These are phyloP conservation scores for Mechanitis messenoides DNA, from an alignment of 2,888 invertebrate genomes.

Conservation along the genomic window DNA sequence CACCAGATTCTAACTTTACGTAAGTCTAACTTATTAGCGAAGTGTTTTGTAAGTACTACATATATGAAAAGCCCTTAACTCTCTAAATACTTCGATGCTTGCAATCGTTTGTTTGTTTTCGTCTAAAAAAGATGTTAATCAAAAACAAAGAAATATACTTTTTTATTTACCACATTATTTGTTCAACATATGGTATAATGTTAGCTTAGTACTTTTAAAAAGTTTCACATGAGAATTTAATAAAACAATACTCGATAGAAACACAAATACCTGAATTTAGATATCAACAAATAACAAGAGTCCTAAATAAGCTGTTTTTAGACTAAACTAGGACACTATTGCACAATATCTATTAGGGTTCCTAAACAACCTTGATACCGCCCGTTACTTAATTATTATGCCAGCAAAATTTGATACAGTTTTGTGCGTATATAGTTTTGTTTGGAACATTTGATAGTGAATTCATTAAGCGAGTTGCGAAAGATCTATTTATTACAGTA, in stretches of 20 bases:
- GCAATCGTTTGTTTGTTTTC: too few species aligned
- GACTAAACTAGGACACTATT: constrained; percentile 48
- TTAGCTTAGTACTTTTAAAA: constrained; percentile 11
- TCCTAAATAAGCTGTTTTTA: constrained; percentile 69
- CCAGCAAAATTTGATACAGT: constrained; percentile 55
- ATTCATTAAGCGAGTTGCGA: constrained; percentile 46
- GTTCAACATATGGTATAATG: too few species aligned
- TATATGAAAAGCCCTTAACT: too few species aligned
- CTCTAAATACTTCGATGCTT: too few species aligned
- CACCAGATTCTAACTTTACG: too few species aligned
- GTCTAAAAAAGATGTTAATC: too few species aligned
- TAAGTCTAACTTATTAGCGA: too few species aligned
- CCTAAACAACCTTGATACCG: constrained; percentile 63
- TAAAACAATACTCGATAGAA: constrained; percentile 43
- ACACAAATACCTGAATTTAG: constrained; percentile 48
- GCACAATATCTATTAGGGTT: constrained; percentile 61
- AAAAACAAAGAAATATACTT: too few species aligned
- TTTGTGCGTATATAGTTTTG: constrained; percentile 31
- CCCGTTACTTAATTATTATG: constrained; percentile 76
- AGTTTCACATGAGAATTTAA: constrained; percentile 20
- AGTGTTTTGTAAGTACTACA: too few species aligned
- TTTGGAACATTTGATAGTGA: constrained; percentile 18
- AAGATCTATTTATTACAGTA: constrained; percentile 25
- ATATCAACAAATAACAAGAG: constrained; percentile 38
- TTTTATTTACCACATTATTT: too few species aligned